phyloP scores from a whole-genome alignment of 2,797 vertebrate genomes.

The Falco novaeseelandiae region DNA sequence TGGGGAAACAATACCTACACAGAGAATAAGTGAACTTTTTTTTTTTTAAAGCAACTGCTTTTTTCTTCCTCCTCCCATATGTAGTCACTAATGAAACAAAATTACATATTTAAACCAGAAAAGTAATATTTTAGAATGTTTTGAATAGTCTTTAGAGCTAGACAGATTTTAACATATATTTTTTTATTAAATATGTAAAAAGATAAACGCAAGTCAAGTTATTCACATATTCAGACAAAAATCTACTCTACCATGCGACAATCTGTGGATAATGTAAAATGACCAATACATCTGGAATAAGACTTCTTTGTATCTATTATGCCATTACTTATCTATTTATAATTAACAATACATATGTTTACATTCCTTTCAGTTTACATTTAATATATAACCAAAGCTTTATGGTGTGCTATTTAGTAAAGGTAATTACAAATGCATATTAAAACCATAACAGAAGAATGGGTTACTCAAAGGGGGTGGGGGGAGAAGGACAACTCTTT shows the following conservation, averaged over 20 bases:
- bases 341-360: constrained; percentile 98
- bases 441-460: constrained; percentile 86
- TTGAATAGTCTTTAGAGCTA: constrained; percentile 76
- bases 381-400: constrained; percentile 94
- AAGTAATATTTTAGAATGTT: constrained; percentile 7
- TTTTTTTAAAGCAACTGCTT: background rate
- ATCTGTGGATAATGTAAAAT: constrained; percentile 91
- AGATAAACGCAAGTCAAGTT: constrained; percentile 96
- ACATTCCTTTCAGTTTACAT: constrained; percentile 99
- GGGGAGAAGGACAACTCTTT: constrained; percentile 43
- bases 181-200: constrained; percentile 99
- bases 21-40: background rate
- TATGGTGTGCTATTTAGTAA: constrained; percentile 89
- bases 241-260: constrained; percentile 98
- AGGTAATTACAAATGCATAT: constrained; percentile 91
- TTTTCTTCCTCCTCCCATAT: background rate
- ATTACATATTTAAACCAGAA: background rate
- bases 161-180: constrained; percentile 88
- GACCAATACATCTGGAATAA: constrained; percentile 86
- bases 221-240: constrained; percentile 96
- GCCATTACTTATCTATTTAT: constrained; percentile 92
- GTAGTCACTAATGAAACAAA: background rate
- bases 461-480: constrained; percentile 72
- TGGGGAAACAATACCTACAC: background rate
- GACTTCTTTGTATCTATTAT: constrained; percentile 82